Evolutionary conservation across 2,113 vertebrate genomes (phyloP).

Genomic region (Anoplopoma fimbria): DNA sequence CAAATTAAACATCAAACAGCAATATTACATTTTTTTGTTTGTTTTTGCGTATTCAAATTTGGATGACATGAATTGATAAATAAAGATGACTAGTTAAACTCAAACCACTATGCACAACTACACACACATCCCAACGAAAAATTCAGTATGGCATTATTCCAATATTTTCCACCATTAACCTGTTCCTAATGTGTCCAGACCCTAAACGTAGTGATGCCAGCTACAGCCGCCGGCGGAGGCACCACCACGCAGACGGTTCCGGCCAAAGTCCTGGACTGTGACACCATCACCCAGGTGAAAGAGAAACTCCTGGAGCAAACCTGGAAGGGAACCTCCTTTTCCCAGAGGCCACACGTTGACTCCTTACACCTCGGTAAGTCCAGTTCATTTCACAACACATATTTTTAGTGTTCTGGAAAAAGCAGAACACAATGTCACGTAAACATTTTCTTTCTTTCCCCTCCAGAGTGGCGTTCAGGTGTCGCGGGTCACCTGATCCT

Average conservation of each 20-base stretch:
- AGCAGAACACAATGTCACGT: neutral
- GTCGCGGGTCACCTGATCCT: conserved; percentile 95
- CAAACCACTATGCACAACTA: neutral
- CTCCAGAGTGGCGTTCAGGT: conserved; percentile 94
- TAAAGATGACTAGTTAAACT: neutral
- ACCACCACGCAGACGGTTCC: conserved; percentile 84
- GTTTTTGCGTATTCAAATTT: neutral
- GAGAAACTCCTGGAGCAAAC: conserved; percentile 98
- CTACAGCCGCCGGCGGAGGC: conserved; percentile 74
- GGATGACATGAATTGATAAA: no score
- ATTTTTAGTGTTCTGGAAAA: neutral
- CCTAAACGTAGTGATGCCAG: conserved; percentile 89
- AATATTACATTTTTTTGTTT: neutral
- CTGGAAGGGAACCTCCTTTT: conserved; percentile 91
- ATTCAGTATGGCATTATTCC: neutral
- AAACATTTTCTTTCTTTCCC: neutral
- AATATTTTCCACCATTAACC: neutral
- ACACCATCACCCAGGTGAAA: conserved; percentile 98
- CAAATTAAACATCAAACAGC: neutral
- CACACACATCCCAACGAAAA: neutral
- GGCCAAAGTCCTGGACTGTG: conserved; percentile 94
- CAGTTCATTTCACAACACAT: neutral
- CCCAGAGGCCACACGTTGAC: conserved; percentile 91
- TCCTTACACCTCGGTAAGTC: conserved; percentile 91
- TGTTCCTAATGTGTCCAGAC: conserved; percentile 81